phyloP scores from a whole-genome alignment of 2,797 vertebrate genomes.

The Anguilla marmorata region DNA sequence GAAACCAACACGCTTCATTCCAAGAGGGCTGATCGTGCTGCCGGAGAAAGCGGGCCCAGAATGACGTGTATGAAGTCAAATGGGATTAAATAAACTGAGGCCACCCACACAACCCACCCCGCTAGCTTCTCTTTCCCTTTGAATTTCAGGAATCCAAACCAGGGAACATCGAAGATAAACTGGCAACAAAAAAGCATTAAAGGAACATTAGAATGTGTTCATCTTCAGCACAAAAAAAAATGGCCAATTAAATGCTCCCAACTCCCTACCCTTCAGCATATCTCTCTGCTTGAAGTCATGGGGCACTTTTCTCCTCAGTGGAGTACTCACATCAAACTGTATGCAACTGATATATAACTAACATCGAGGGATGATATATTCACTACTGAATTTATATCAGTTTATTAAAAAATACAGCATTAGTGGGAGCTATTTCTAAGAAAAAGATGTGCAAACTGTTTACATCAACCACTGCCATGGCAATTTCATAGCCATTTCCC shows the following conservation, averaged over 20 bases:
- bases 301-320: background rate
- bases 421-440: background rate
- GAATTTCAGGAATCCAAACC: slow-evolving; percentile 21
- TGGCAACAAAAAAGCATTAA: slow-evolving; percentile 20
- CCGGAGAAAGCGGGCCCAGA: slow-evolving; percentile 19
- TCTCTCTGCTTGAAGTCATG: background rate
- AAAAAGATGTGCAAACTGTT: background rate
- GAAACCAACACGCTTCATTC: background rate
- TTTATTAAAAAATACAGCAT: background rate
- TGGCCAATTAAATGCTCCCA: background rate
- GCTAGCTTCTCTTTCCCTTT: slow-evolving; percentile 16
- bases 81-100: slow-evolving; percentile 29
- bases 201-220: slow-evolving; percentile 13
- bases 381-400: background rate
- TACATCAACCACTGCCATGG: background rate
- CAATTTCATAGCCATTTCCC: background rate
- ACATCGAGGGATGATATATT: background rate
- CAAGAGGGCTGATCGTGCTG: background rate
- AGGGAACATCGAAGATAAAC: background rate
- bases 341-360: background rate
- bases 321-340: background rate
- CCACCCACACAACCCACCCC: slow-evolving; percentile 26
- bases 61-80: slow-evolving; percentile 29
- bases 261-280: background rate
- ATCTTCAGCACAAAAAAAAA: slow-evolving; percentile 12